Evolutionary conservation across 2,888 invertebrate species (phyloP).

Genomic region (Aphodius sticticus): DNA sequence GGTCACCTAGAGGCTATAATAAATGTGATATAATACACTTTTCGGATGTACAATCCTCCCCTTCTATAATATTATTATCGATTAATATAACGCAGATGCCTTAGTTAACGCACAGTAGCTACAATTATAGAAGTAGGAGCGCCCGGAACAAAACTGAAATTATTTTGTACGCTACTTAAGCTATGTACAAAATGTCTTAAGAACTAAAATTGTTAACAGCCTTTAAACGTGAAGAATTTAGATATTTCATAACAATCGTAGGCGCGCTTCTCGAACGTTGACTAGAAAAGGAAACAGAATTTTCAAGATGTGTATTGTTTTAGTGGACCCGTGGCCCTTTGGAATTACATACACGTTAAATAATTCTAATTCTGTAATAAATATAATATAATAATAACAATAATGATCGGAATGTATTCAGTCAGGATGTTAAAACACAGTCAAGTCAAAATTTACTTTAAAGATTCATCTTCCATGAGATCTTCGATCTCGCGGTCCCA

Average conservation of each 20-base stretch:
- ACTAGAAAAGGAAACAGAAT: not conserved
- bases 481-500: slow-evolving; percentile 60
- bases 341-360: too few relatives aligned
- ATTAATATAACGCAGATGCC: not conserved
- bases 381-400: not conserved
- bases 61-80: not conserved
- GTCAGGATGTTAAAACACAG: not conserved
- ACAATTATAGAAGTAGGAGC: not conserved
- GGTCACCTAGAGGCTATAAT: not conserved
- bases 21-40: not conserved
- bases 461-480: slow-evolving; percentile 57
- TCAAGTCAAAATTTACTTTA: slow-evolving; percentile 53
- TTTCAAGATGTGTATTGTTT: too few relatives aligned
- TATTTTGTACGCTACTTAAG: slow-evolving; percentile 14
- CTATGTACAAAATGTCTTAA: slow-evolving; percentile 19
- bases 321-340: too few relatives aligned
- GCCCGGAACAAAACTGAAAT: not conserved
- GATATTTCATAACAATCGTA: not conserved
- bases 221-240: slow-evolving; percentile 24
- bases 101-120: not conserved
- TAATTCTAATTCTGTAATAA: not conserved
- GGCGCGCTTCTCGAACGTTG: not conserved
- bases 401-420: slow-evolving; percentile 22
- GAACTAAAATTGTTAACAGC: slow-evolving; percentile 26
- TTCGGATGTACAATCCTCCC: not conserved